Evolutionary conservation across 1,140 invertebrate species (phyloP), one percentile per base, ranked within the genome.

Genomic region (Drosophila lini): DNA sequence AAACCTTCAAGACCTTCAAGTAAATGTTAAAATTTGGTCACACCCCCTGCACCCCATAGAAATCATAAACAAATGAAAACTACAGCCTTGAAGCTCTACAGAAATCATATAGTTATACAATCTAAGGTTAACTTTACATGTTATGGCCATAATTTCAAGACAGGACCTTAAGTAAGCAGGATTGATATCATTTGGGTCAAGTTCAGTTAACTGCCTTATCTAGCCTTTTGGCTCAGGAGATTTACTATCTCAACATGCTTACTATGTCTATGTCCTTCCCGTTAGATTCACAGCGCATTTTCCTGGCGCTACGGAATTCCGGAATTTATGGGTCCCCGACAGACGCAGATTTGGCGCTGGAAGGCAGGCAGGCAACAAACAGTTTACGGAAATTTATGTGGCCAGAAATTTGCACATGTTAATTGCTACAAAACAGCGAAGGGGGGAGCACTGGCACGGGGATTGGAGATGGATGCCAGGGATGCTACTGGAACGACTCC

Each of bases 381-480:
- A 71, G 68, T 71, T 71, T 76, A 38, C 41, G 40, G 47, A 55
- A 67, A 76, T 76, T 76, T 67, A 76, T 76, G 74, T 76, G 73
- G 45, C 62, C 62, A 55, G 62, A 58, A 76, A 67, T 76, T 76
- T 76, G 74, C 74, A 68, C 63, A 68, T 76, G 74, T 76, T 76
- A 76, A 76, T 76, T 76, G 74, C 74, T 76, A 76, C 74, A 76
- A 76, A 68, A 45, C 45, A 69, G 52, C 22, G n/a, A 31, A 6
- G 40, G 38, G 25, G 11, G 22, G 38, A 22, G 25, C 10, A 19
- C 9, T 1, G 53, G 10, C 5, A 22, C n/a, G 19, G 34, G 16
- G 15, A 28, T 5, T 5, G 16, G 60, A 28, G 47, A 36, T 32
- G 28, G 25, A 38, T 55, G 50, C 52, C 32, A 38, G 52, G 31